phyloP scores from a whole-genome alignment of 2,113 vertebrate species.

The Mellivora capensis region DNA sequence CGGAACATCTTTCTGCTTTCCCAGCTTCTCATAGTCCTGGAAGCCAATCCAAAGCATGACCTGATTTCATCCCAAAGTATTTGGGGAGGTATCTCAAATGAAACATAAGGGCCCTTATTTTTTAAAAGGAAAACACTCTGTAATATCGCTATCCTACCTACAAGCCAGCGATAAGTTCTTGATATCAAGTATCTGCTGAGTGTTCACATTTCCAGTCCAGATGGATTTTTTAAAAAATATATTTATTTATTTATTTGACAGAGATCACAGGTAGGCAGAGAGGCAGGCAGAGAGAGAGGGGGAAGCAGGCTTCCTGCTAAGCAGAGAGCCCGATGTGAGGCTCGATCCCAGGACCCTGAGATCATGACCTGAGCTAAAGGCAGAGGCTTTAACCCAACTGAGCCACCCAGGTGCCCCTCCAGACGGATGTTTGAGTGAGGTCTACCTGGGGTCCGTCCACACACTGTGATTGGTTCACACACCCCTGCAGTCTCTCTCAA shows the following conservation, averaged over 20 bases:
- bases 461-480: background rate
- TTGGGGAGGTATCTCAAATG: background rate
- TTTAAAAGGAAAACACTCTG: background rate
- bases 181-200: background rate
- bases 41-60: background rate
- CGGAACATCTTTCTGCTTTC: fast-evolving
- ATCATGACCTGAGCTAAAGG: too few species aligned
- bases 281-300: fast-evolving
- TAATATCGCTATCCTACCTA: background rate
- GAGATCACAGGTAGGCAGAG: too few species aligned
- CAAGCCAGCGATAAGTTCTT: background rate
- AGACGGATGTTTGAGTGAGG: background rate
- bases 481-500: background rate
- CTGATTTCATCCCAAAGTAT: background rate
- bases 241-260: too few species aligned
- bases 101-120: background rate
- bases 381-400: too few species aligned
- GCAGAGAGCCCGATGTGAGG: too few species aligned
- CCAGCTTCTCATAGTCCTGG: background rate
- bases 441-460: background rate
- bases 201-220: background rate
- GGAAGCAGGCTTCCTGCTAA: too few species aligned
- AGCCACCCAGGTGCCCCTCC: background rate
- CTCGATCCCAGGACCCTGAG: too few species aligned
- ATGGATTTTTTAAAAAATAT: background rate